Percentiles rank a stretch among this genome's conserved stretches.
These are phyloP conservation scores for Pollenia labialis DNA, from an alignment of 2,888 invertebrate genomes.

Conservation along the genomic window DNA sequence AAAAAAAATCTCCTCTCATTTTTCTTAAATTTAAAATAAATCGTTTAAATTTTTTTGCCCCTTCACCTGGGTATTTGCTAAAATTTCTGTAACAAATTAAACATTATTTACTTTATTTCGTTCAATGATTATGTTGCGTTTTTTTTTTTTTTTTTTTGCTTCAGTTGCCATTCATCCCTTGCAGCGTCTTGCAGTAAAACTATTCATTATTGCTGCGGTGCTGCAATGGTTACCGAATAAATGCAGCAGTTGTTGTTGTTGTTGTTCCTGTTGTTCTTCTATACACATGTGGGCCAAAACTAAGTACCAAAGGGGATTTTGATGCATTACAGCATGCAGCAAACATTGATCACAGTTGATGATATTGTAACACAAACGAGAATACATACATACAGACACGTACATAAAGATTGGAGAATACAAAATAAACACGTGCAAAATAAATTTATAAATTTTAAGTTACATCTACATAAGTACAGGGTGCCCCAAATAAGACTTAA, in stretches of 20 bases:
- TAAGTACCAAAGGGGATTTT: slow-evolving; percentile 56
- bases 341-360: slow-evolving; percentile 68
- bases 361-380: slow-evolving; percentile 24
- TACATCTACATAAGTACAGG: neutral
- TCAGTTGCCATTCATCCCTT: neutral
- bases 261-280: neutral
- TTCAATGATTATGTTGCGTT: slow-evolving; percentile 3
- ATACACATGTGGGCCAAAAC: slow-evolving; percentile 9
- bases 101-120: slow-evolving; percentile 23
- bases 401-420: neutral
- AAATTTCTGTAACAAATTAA: slow-evolving; percentile 40
- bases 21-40: neutral
- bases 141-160: neutral
- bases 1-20: neutral
- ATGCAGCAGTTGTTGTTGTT: neutral
- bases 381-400: neutral
- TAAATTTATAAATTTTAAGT: slow-evolving; percentile 18
- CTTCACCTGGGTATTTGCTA: neutral
- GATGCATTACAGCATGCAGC: slow-evolving; percentile 62
- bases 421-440: slow-evolving; percentile 43
- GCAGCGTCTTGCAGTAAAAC: slow-evolving; percentile 10
- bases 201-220: slow-evolving; percentile 36
- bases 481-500: too few relatives aligned
- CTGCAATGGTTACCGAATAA: slow-evolving; percentile 39
- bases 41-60: neutral